phyloP scores from a whole-genome alignment of 2,113 vertebrate genomes.

The Sorex araneus region DNA sequence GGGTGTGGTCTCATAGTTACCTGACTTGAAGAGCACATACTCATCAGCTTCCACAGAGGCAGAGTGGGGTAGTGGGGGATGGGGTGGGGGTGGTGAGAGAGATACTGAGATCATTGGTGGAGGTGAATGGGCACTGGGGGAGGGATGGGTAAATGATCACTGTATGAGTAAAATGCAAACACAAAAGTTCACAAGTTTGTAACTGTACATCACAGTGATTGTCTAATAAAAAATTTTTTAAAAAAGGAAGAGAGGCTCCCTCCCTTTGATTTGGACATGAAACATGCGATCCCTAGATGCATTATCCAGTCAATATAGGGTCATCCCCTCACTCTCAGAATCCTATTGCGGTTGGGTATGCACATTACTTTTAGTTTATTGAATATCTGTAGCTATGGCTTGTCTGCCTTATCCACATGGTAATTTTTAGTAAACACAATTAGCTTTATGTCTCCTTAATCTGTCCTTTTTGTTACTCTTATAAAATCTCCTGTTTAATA shows the following conservation, averaged over 20 bases:
- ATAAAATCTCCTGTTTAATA: conserved; percentile 47
- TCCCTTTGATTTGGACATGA: neutral
- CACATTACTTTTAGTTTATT: conserved; percentile 4
- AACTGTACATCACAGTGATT: no score
- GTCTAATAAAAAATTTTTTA: no score
- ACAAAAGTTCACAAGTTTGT: no score
- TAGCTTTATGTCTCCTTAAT: conserved; percentile 35
- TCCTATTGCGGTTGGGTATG: neutral
- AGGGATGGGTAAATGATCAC: no score
- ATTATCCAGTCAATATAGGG: neutral
- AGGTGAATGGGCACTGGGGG: no score
- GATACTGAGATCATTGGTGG: no score
- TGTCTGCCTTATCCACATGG: neutral
- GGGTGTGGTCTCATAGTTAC: neutral
- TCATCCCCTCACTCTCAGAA: neutral
- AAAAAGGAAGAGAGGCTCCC: neutral
- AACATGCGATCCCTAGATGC: neutral
- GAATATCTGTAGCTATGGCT: neutral
- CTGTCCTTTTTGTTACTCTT: conserved; percentile 56
- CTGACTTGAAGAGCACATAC: neutral
- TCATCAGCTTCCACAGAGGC: conserved; percentile 6
- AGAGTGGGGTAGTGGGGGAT: no score
- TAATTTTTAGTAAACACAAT: conserved; percentile 21
- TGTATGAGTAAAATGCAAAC: no score
- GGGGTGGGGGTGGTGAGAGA: no score